These are phyloP conservation scores for Hoplostethus mediterraneus DNA, from an alignment of 2,797 vertebrate genomes.

Conservation along the genomic window DNA sequence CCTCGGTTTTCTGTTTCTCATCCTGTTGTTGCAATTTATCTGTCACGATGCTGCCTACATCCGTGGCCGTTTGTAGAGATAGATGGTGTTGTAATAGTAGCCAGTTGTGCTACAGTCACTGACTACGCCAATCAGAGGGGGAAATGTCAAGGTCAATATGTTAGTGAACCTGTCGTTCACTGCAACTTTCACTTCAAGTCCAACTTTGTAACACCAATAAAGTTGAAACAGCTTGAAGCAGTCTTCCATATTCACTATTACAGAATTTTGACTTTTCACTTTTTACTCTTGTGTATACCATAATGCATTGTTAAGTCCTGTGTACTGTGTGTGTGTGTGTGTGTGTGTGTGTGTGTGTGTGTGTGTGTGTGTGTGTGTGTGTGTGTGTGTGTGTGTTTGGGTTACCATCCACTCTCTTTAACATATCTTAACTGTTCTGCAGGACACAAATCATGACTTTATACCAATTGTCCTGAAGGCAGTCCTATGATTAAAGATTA, in stretches of 20 bases:
- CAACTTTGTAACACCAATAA: not conserved
- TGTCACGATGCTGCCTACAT: constrained; percentile 17
- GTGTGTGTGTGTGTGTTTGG: not conserved
- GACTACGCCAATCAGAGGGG: constrained; percentile 19
- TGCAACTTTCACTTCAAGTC: not conserved
- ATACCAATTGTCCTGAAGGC: too few relatives aligned
- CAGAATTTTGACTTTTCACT: too few relatives aligned
- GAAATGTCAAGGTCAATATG: not conserved
- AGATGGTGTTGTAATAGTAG: constrained; percentile 38
- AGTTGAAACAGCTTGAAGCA: not conserved
- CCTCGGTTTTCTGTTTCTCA: constrained; percentile 45
- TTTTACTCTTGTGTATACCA: too few relatives aligned
- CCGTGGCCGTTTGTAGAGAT: constrained; percentile 16
- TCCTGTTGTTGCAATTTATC: constrained; percentile 50
- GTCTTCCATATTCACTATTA: too few relatives aligned
- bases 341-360: not conserved
- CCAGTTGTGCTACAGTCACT: constrained; percentile 45
- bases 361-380: not conserved
- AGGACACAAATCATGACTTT: too few relatives aligned
- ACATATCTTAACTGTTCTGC: not conserved
- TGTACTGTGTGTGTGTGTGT: not conserved
- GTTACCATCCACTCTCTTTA: not conserved
- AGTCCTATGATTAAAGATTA: too few relatives aligned
- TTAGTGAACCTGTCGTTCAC: constrained; percentile 1
- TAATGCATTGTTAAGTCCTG: too few relatives aligned